Evolutionary conservation across 2,113 vertebrate species (phyloP).

Genomic region (Podarcis raffonei): DNA sequence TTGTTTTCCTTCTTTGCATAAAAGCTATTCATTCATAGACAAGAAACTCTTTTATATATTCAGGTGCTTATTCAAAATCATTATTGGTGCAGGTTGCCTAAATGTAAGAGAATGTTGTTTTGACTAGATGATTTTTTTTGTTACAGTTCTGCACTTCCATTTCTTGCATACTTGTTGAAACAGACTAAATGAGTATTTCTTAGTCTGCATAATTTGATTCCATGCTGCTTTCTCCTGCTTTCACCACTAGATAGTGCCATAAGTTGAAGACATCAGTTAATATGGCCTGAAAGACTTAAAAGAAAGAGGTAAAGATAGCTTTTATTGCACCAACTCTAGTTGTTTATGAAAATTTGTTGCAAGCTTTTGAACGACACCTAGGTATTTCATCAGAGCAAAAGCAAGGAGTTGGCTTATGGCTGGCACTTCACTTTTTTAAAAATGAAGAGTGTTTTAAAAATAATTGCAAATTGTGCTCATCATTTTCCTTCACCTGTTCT

Average conservation of each 20-base stretch:
- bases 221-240: not conserved
- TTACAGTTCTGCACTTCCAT: not conserved
- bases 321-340: constrained; percentile 1
- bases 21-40: not conserved
- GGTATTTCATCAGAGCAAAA: not conserved
- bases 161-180: not conserved
- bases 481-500: not conserved
- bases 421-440: not conserved
- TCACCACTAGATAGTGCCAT: constrained; percentile 42
- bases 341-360: not conserved
- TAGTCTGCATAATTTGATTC: not conserved
- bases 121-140: not conserved
- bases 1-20: not conserved
- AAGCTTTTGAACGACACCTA: not conserved
- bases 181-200: fast-evolving
- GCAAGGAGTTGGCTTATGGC: not conserved
- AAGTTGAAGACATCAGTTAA: not conserved
- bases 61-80: not conserved
- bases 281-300: not conserved
- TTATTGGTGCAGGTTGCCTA: not conserved
- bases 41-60: not conserved
- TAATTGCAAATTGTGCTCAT: not conserved
- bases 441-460: not conserved
- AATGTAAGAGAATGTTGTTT: not conserved
- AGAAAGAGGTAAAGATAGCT: not conserved